phyloP scores from a whole-genome alignment of 1,140 invertebrate genomes.

The Copidosoma floridanum region DNA sequence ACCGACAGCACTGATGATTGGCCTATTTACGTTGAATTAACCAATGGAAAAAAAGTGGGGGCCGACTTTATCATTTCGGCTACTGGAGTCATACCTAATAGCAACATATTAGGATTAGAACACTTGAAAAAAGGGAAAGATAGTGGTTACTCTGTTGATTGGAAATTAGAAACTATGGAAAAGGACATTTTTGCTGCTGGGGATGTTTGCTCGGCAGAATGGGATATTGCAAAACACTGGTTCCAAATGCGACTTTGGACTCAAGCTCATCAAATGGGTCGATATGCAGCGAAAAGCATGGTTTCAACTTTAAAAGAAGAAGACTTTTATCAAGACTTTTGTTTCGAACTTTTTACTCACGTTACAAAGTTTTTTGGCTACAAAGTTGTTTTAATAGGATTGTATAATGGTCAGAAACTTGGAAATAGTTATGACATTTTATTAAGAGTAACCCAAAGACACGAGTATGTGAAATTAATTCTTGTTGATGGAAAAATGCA shows the following conservation, averaged over 20 bases:
- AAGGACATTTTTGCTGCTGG: conserved; percentile 89
- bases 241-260: conserved; percentile 97
- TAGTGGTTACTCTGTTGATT: conserved; percentile 79
- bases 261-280: conserved; percentile 96
- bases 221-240: conserved; percentile 83
- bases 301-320: conserved; percentile 63
- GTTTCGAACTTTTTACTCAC: conserved; percentile 96
- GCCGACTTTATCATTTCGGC: conserved; percentile 95
- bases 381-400: conserved; percentile 90
- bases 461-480: conserved; percentile 91
- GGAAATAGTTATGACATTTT: conserved; percentile 83
- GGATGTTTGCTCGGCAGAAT: conserved; percentile 82
- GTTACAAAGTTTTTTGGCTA: conserved; percentile 93
- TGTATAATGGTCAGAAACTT: conserved; percentile 91
- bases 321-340: conserved; percentile 81
- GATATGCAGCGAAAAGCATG: conserved; percentile 91
- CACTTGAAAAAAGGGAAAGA: conserved; percentile 66
- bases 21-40: conserved; percentile 73
- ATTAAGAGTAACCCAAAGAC: conserved; percentile 76
- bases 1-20: conserved; percentile 51
- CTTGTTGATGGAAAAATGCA: conserved; percentile 82
- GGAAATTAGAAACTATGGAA: conserved; percentile 80
- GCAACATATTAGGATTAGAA: conserved; percentile 59
- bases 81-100: conserved; percentile 83
- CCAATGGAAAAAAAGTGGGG: conserved; percentile 71